Evolutionary conservation across 1,140 invertebrate genomes (phyloP), one percentile per base, ranked within the genome.

Genomic region (Wasmannia auropunctata): DNA sequence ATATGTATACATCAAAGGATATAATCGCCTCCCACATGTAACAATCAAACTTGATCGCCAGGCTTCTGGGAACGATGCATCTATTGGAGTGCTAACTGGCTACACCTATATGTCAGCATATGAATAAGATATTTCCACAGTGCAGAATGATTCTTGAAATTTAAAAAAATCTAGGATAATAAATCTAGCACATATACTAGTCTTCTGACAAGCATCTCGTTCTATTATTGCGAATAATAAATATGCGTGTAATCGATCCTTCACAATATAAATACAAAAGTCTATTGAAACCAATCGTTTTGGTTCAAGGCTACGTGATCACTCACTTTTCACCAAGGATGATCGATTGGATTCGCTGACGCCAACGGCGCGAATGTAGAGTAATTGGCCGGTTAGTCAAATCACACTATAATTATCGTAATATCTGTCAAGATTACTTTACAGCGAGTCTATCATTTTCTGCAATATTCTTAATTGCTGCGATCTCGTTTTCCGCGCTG

Each of bases 271-370:
- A 40, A 28, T 72, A 51, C 22, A 60, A 10, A 62, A 37, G 34
- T 51, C 54, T 89, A 67, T 80, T 75, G 88, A 89, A 89, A 89
- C 37, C 49, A 7, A 34, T n/a, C 19, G 43, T 10, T 67, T 72
- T 37, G 4, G 28, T 34, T 70, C 84, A 67, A 86, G 87, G 72
- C 28, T 37, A 19, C 31, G 31, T 49, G 75, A 77, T 89, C 63
- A 51, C 28, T 65, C 46, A 62, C 63, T 81, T 89, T 89, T 81
- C 25, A 31, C 49, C 22, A 22, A 37, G 37, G 54, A 86, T 49
- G 40, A 86, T 88, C 63, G 84, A 84, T 89, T 14, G 10, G 34
- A 89, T 75, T 69, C n/a, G 62, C 70, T 49, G n/a, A 46, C 3
- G 70, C 22, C 11, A 16, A 43, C 19, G 34, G 51, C 34, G 16